A percentile compares a stretch with the other conserved stretches of the same genome.
Evolutionary conservation across 2,113 vertebrate species (phyloP).

Genomic region (Oncorhynchus gorbuscha): DNA sequence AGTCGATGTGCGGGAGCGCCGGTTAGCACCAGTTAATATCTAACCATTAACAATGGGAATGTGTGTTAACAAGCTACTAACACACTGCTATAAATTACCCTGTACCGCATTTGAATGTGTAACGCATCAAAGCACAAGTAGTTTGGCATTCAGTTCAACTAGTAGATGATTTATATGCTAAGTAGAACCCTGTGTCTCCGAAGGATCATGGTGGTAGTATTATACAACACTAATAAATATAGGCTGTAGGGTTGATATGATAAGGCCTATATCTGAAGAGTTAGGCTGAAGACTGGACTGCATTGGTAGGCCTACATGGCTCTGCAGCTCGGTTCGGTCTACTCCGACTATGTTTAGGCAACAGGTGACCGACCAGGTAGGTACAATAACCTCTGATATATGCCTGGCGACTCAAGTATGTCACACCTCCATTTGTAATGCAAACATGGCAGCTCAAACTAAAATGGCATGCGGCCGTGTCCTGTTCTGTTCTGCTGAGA

Average conservation of each 20-base stretch:
- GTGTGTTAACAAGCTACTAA: too few species aligned
- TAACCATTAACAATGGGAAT: background rate
- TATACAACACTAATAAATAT: background rate
- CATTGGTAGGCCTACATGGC: too few species aligned
- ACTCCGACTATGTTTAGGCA: background rate
- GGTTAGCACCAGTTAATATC: background rate
- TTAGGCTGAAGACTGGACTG: too few species aligned
- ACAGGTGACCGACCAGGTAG: background rate
- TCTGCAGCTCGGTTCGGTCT: too few species aligned
- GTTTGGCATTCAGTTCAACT: too few species aligned
- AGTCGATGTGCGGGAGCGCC: too few species aligned
- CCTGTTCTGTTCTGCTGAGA: background rate
- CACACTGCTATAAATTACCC: background rate
- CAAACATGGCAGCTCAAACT: slow-evolving; percentile 15
- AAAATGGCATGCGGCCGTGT: background rate
- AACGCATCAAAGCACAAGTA: background rate
- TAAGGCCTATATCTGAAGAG: background rate
- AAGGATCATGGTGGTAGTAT: background rate
- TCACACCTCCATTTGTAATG: slow-evolving; percentile 31
- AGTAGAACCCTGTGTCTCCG: background rate
- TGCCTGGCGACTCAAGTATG: background rate
- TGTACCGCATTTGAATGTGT: background rate
- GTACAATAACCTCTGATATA: background rate
- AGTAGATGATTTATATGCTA: background rate
- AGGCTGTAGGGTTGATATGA: background rate